Evolutionary conservation across 1,140 invertebrate genomes (phyloP).

Genomic region (Sinonovacula constricta): DNA sequence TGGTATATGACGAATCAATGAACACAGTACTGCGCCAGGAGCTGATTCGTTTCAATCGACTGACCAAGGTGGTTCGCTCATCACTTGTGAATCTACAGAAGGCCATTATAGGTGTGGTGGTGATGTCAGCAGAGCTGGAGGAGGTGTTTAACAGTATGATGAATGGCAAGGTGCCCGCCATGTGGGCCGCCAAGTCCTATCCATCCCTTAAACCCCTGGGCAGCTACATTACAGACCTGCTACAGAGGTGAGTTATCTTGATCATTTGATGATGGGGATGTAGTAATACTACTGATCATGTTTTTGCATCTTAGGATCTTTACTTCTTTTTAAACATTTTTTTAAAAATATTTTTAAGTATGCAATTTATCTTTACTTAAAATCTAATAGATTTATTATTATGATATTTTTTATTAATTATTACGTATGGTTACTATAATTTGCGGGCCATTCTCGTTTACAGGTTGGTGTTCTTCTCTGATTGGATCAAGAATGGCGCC

Average conservation of each 20-base stretch:
- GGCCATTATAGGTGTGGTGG: constrained; percentile 79
- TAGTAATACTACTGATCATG: too few species aligned
- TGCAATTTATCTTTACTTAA: too few species aligned
- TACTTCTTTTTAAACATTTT: too few species aligned
- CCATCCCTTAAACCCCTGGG: constrained; percentile 79
- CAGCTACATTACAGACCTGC: constrained; percentile 77
- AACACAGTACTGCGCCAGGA: constrained; percentile 79
- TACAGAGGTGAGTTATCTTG: too few species aligned
- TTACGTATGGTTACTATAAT: too few species aligned
- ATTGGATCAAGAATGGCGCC: constrained; percentile 76
- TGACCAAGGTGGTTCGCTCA: constrained; percentile 72
- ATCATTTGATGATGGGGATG: too few species aligned
- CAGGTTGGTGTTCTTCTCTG: constrained; percentile 76
- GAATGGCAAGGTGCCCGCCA: constrained; percentile 80
- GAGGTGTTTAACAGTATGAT: constrained; percentile 78
- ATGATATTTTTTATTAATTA: not conserved
- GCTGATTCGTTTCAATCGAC: constrained; percentile 77
- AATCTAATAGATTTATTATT: not conserved
- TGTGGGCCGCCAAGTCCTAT: constrained; percentile 85
- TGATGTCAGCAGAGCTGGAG: constrained; percentile 78
- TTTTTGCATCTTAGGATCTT: too few species aligned
- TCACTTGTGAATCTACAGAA: constrained; percentile 76
- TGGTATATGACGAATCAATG: constrained; percentile 78
- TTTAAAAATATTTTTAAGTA: too few species aligned
- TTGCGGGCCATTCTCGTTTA: constrained; percentile 38